Conservation (phyloP, 1,140 invertebrate genomes). For the Bombus waltoni region DNA sequence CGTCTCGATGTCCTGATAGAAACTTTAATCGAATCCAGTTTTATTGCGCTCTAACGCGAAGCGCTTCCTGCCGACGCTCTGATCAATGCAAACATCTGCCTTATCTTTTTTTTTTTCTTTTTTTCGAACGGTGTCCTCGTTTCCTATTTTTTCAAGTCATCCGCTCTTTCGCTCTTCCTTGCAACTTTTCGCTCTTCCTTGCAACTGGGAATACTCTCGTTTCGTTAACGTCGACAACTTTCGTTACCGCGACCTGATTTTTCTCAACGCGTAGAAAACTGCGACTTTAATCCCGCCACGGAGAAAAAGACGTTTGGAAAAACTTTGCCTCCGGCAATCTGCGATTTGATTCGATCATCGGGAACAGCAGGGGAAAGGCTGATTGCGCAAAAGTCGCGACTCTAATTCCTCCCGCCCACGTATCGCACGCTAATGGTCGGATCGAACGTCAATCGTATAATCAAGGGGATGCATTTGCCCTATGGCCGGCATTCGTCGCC, state of each 20-base stretch:
- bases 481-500: conserved; percentile 72
- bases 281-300: background rate
- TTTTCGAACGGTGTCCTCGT: background rate
- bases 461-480: conserved; percentile 78
- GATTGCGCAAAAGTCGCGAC: conserved; percentile 10
- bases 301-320: background rate
- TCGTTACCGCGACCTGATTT: background rate
- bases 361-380: background rate
- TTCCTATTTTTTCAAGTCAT: background rate
- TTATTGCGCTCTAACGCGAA: conserved; percentile 48
- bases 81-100: conserved; percentile 28
- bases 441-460: conserved; percentile 75
- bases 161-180: background rate
- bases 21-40: conserved; percentile 54
- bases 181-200: background rate
- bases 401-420: background rate
- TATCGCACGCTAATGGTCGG: conserved; percentile 21
- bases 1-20: conserved; percentile 1
- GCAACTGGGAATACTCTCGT: background rate
- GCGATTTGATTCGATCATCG: background rate
- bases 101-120: background rate
- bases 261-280: background rate
- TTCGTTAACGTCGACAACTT: background rate
- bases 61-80: conserved; percentile 31
- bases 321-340: background rate